These are phyloP conservation scores for pig (Sus scrofa) DNA, from an alignment of 2,113 vertebrate species.

Conservation along the genomic window T2T-Sscrofa CM000826.6:97399501-97400000, in stretches of 20 bases:
- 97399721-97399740: conserved; percentile 37
- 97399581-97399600: not conserved
- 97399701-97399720: conserved; percentile 17
- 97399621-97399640: not conserved
- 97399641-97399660: not conserved
- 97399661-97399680: not conserved
- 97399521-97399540: not conserved
- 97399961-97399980: no score
- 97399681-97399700: not conserved
- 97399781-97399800: not conserved
- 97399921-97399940: no score
- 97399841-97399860: not conserved
- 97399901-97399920: no score
- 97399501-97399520: not conserved
- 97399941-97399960: no score
- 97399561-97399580: not conserved
- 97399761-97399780: not conserved
- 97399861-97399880: conserved; percentile 6
- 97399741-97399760: not conserved
- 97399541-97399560: not conserved
- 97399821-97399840: not conserved
- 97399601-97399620: not conserved
- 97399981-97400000: no score
- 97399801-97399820: not conserved
- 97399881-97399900: no score